Evolutionary conservation across 1,140 invertebrate species (phyloP).

Genomic region (Megathymus violae): DNA sequence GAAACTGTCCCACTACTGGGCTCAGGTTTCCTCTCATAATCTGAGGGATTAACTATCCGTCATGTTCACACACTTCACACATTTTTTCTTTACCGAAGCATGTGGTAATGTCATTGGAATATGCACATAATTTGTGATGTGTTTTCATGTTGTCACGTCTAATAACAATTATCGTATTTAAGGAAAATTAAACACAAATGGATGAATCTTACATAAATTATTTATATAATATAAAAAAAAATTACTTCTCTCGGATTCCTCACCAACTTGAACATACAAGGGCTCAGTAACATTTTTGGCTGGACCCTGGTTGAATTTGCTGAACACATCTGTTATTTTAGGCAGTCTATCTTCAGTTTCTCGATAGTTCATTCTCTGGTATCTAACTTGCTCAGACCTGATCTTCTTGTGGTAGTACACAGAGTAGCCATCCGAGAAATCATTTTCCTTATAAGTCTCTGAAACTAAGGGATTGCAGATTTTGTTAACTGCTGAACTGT

Average conservation of each 20-base stretch:
- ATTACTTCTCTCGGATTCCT: constrained; percentile 55
- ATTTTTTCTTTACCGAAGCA: too few species aligned
- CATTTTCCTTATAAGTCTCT: constrained; percentile 15
- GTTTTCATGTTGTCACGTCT: too few species aligned
- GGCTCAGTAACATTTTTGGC: constrained; percentile 46
- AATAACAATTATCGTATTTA: too few species aligned
- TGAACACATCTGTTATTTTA: constrained; percentile 56
- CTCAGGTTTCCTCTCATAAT: too few species aligned
- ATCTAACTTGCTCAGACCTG: constrained; percentile 43
- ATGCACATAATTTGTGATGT: too few species aligned
- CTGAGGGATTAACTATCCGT: too few species aligned
- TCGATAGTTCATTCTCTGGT: constrained; percentile 23
- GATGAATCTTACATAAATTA: too few species aligned
- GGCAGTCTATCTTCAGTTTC: constrained; percentile 45
- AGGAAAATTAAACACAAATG: too few species aligned
- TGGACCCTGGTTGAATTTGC: constrained; percentile 46
- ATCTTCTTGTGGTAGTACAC: constrained; percentile 58
- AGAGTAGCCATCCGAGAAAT: constrained; percentile 16
- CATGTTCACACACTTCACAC: too few species aligned
- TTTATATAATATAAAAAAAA: constrained; percentile 16
- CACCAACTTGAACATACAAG: constrained; percentile 57
- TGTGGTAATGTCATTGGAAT: too few species aligned
- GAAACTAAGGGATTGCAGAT: not conserved
- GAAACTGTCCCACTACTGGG: too few species aligned
- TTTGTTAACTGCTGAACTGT: not conserved